These are phyloP conservation scores for Sogatella furcifera DNA, from an alignment of 1,140 invertebrate species.

Conservation along the genomic window DNA sequence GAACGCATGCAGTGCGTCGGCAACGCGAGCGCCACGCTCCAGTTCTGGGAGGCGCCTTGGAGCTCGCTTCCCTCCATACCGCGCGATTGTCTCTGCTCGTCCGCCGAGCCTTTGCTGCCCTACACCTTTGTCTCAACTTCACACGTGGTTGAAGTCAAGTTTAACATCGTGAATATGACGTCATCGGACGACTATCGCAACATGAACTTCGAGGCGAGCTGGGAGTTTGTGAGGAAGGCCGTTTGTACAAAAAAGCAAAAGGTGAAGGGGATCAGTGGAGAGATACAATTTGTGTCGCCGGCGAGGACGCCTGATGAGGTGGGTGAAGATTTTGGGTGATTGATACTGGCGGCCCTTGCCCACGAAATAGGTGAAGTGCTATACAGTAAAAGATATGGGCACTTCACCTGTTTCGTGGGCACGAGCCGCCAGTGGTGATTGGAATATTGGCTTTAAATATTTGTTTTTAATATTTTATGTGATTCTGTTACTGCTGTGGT, in stretches of 20 bases:
- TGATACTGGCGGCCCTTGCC: too few relatives aligned
- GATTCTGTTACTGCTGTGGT: too few relatives aligned
- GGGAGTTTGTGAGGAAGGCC: conserved; percentile 63
- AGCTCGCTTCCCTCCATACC: conserved; percentile 47
- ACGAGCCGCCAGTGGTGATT: too few relatives aligned
- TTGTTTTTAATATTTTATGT: too few relatives aligned
- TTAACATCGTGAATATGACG: conserved; percentile 69
- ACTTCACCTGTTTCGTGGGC: too few relatives aligned
- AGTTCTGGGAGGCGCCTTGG: conserved; percentile 55
- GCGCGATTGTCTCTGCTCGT: conserved; percentile 59
- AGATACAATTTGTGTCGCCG: conserved; percentile 49
- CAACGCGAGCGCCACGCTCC: conserved; percentile 37
- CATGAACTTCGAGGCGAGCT: conserved; percentile 70
- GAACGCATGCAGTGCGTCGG: conserved; percentile 58
- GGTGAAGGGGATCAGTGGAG: conserved; percentile 62
- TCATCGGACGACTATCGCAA: conserved; percentile 72
- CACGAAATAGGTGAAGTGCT: too few relatives aligned
- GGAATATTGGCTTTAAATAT: too few relatives aligned
- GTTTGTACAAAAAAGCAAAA: conserved; percentile 51
- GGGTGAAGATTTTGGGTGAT: conserved; percentile 25
- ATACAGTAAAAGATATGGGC: too few relatives aligned
- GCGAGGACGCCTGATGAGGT: conserved; percentile 51
- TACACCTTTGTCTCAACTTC: conserved; percentile 67
- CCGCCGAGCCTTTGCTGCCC: conserved; percentile 40
- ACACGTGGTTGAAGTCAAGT: conserved; percentile 67